A percentile compares a stretch with the other conserved stretches of the same genome.
phyloP scores from a whole-genome alignment of 2,888 invertebrate species.

The Arge pagana region DNA sequence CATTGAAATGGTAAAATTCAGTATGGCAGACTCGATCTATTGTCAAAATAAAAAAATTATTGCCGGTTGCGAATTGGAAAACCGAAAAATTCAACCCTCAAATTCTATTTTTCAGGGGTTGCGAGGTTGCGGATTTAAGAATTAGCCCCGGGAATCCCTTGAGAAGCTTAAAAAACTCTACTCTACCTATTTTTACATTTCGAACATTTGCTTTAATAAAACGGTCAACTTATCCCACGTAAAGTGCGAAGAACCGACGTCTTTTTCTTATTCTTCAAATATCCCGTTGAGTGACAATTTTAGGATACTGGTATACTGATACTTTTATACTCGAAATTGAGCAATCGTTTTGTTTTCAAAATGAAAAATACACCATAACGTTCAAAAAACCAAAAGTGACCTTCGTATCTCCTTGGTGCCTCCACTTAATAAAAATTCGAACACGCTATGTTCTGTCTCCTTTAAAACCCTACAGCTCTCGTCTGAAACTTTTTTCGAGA shows the following conservation, averaged over 20 bases:
- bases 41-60: too few species aligned
- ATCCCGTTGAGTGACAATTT: background rate
- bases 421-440: background rate
- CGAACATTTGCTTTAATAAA: too few species aligned
- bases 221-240: too few species aligned
- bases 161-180: too few species aligned
- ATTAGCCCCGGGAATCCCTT: too few species aligned
- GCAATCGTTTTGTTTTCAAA: background rate
- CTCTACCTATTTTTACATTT: too few species aligned
- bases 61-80: too few species aligned
- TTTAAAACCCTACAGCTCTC: background rate
- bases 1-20: too few species aligned
- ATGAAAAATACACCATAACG: background rate
- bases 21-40: too few species aligned
- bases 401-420: background rate
- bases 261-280: background rate
- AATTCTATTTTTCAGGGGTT: too few species aligned
- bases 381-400: background rate
- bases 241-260: background rate
- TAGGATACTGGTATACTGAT: background rate
- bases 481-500: background rate
- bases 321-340: conserved; percentile 13
- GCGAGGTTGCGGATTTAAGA: too few species aligned
- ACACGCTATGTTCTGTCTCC: background rate
- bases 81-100: too few species aligned